Evolutionary conservation across 2,888 invertebrate genomes (phyloP).

Genomic region (Neelides folsomi): DNA sequence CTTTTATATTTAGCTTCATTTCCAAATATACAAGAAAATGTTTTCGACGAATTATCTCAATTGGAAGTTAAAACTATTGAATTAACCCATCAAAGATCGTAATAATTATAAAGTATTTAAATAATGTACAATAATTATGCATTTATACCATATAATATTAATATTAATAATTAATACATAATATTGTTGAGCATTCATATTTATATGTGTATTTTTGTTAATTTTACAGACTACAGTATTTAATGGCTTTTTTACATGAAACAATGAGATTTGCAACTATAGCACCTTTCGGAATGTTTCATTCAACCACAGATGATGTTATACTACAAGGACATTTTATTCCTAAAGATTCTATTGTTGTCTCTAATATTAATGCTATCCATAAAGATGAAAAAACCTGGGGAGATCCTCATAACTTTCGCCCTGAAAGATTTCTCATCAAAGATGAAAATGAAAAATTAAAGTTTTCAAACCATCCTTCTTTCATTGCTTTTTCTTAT

Average conservation of each 20-base stretch:
- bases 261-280: constrained; percentile 17
- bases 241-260: constrained; percentile 22
- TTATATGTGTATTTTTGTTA: background rate
- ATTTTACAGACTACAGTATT: constrained; percentile 15
- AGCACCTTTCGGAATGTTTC: constrained; percentile 21
- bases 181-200: background rate
- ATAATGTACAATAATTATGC: background rate
- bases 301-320: constrained; percentile 13
- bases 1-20: constrained; percentile 19
- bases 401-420: constrained; percentile 15
- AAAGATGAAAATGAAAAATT: background rate
- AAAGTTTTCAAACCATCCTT: constrained; percentile 1
- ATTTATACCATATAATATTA: background rate
- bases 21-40: constrained; percentile 15
- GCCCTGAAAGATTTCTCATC: constrained; percentile 18
- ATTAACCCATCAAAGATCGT: background rate
- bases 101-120: background rate
- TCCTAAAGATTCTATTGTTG: constrained; percentile 17
- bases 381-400: constrained; percentile 16
- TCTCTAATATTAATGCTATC: constrained; percentile 16
- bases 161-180: no score
- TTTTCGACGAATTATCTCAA: constrained; percentile 15
- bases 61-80: background rate
- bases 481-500: constrained; percentile 18
- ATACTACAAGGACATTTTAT: constrained; percentile 13